Evolutionary conservation across 2,113 vertebrate species (phyloP).

Genomic region (Pimephales promelas): DNA sequence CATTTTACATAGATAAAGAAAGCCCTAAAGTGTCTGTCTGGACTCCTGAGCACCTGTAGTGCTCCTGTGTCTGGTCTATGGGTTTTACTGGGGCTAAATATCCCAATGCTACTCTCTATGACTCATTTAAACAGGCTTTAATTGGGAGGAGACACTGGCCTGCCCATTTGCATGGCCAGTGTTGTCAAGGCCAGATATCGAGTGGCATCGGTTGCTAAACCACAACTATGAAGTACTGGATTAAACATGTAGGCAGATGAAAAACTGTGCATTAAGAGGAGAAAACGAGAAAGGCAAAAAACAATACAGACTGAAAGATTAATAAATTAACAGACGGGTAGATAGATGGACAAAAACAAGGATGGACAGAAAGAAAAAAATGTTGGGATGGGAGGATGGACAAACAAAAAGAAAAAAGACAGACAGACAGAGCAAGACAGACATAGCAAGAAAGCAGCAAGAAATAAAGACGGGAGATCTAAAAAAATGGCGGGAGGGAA

Average conservation of each 20-base stretch:
- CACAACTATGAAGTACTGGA: conserved; percentile 9
- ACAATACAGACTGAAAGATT: not conserved
- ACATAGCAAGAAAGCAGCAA: not conserved
- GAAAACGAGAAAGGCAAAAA: not conserved
- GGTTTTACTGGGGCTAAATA: conserved; percentile 40
- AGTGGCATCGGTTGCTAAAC: conserved; percentile 8
- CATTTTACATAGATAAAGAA: not conserved
- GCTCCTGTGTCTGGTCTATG: not conserved
- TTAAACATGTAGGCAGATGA: not conserved
- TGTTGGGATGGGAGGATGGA: not conserved
- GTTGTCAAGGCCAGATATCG: conserved; percentile 22
- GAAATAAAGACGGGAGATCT: not conserved
- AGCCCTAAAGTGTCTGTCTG: conserved; percentile 18
- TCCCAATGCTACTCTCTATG: conserved; percentile 14
- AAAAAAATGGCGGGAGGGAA: not conserved
- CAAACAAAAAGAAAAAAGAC: not conserved
- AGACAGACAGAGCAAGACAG: not conserved
- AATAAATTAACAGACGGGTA: not conserved
- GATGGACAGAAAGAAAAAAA: not conserved
- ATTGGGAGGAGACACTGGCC: conserved; percentile 46
- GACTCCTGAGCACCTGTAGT: not conserved
- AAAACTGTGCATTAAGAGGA: not conserved
- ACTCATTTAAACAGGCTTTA: conserved; percentile 50
- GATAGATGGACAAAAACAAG: not conserved
- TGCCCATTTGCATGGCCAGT: not conserved